A percentile compares a stretch with the other conserved stretches of the same genome.
These are phyloP conservation scores for Acyrthosiphon pisum DNA, from an alignment of 1,140 invertebrate genomes.

Conservation along the genomic window DNA sequence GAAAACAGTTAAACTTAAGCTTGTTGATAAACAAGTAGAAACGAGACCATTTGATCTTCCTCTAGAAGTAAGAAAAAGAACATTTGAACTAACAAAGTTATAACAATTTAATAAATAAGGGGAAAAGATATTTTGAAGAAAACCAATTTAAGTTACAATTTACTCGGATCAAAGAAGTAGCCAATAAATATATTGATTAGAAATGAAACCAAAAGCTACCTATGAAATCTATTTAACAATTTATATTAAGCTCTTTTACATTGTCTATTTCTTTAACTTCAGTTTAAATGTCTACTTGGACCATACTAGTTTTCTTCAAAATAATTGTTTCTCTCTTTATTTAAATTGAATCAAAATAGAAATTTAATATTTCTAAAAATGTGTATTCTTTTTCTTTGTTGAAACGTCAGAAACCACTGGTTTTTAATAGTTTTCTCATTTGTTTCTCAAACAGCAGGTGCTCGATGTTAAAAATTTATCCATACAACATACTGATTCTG, in stretches of 20 bases:
- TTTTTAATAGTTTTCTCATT: background rate
- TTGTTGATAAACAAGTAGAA: background rate
- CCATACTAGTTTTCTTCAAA: background rate
- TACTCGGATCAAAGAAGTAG: background rate
- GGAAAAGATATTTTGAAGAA: slow-evolving; percentile 35
- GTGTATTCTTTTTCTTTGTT: background rate
- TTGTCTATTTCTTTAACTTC: background rate
- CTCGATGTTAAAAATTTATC: background rate
- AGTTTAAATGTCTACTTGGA: background rate
- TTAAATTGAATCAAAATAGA: background rate
- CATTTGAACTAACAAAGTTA: slow-evolving; percentile 39
- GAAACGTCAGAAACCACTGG: too few relatives aligned
- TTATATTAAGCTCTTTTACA: background rate
- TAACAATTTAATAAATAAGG: background rate
- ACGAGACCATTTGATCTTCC: background rate
- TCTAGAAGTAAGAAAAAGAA: slow-evolving; percentile 55
- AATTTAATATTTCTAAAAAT: background rate
- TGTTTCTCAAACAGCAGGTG: background rate
- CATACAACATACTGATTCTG: slow-evolving; percentile 25
- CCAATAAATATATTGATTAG: background rate
- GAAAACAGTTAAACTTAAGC: background rate
- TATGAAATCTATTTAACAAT: background rate
- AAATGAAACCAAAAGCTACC: background rate
- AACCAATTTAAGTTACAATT: slow-evolving; percentile 30
- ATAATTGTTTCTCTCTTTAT: background rate